Evolutionary conservation across 2,888 invertebrate species (phyloP).

Genomic region (Dyspetes luteomarginatus): DNA sequence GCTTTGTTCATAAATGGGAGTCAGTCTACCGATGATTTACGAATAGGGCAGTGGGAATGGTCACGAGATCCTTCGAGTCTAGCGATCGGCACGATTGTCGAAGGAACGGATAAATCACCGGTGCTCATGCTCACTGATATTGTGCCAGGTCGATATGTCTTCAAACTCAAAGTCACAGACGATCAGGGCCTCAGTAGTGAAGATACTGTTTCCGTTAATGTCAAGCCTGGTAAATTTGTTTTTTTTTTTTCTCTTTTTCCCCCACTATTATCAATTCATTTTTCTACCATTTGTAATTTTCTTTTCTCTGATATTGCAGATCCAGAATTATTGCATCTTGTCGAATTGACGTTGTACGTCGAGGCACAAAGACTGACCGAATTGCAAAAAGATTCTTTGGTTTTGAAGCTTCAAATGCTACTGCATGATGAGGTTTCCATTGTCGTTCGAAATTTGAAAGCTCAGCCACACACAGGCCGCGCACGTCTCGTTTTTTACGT

Average conservation of each 20-base stretch:
- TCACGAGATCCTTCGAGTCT: conserved; percentile 89
- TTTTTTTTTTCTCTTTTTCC: no score
- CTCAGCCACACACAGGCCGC: conserved; percentile 84
- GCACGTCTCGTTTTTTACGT: conserved; percentile 88
- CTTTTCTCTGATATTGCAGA: conserved; percentile 84
- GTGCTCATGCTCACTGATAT: conserved; percentile 93
- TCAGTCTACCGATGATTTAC: conserved; percentile 93
- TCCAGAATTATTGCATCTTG: conserved; percentile 89
- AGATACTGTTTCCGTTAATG: conserved; percentile 93
- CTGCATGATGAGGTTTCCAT: conserved; percentile 89
- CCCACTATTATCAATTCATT: background rate
- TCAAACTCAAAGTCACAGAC: conserved; percentile 94
- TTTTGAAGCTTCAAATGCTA: conserved; percentile 92
- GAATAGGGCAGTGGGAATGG: conserved; percentile 94
- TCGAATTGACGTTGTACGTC: conserved; percentile 92
- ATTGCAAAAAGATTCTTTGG: conserved; percentile 90
- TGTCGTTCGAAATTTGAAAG: conserved; percentile 83
- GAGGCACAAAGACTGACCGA: conserved; percentile 88
- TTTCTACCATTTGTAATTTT: background rate
- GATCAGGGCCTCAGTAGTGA: conserved; percentile 93
- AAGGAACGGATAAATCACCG: conserved; percentile 90
- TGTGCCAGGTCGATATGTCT: conserved; percentile 94
- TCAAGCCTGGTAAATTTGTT: conserved; percentile 86
- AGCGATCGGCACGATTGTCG: conserved; percentile 93
- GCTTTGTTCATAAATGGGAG: conserved; percentile 93